Conservation (phyloP, 1,140 invertebrate species). For the Limonius californicus region DNA sequence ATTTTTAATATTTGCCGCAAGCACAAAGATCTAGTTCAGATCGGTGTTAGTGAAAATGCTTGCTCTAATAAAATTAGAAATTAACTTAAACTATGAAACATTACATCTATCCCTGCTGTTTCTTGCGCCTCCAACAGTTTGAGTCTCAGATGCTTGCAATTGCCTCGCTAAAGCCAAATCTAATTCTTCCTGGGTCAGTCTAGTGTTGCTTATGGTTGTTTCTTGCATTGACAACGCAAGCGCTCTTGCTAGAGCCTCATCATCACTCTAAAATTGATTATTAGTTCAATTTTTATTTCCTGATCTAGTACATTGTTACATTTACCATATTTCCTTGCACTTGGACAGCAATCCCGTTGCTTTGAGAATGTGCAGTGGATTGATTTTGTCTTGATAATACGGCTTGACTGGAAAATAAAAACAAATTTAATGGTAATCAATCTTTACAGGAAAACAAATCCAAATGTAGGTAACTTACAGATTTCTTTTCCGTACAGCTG, state of each 20-base stretch:
- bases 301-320: conserved; percentile 16
- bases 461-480: conserved; percentile 13
- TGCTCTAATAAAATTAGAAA: too few relatives aligned
- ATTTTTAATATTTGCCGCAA: too few relatives aligned
- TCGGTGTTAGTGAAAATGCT: too few relatives aligned
- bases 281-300: neutral
- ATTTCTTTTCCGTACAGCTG: conserved; percentile 18
- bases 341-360: conserved; percentile 31
- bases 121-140: conserved; percentile 23
- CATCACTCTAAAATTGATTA: conserved; percentile 61
- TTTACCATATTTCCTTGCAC: conserved; percentile 62
- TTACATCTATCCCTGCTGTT: conserved; percentile 34
- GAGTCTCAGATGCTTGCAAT: conserved; percentile 41
- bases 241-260: conserved; percentile 81
- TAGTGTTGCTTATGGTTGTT: conserved; percentile 15
- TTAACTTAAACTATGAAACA: conserved; percentile 32
- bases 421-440: neutral
- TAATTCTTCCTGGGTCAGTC: conserved; percentile 41
- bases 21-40: too few relatives aligned
- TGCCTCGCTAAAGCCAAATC: conserved; percentile 43
- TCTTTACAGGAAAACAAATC: neutral
- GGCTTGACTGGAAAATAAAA: neutral
- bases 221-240: conserved; percentile 73
- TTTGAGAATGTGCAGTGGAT: neutral
- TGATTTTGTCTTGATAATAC: neutral